phyloP scores from a whole-genome alignment of 1,140 invertebrate genomes.

The Achroia grisella region DNA sequence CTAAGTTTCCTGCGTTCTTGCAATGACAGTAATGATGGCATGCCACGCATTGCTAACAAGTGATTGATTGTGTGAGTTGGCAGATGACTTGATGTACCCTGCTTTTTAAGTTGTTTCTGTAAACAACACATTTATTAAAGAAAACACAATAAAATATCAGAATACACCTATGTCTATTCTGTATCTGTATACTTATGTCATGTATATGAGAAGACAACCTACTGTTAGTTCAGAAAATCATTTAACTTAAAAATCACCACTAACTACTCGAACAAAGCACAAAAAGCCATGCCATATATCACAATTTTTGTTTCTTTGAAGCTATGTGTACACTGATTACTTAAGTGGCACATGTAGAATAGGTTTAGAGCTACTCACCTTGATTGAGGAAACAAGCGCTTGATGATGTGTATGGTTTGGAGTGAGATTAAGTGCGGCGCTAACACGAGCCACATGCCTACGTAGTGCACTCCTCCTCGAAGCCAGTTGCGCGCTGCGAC shows the following conservation, averaged over 20 bases:
- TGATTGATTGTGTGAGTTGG: conserved; percentile 52
- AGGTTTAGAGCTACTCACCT: conserved; percentile 20
- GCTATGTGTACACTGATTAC: too few species aligned
- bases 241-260: too few species aligned
- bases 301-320: too few species aligned
- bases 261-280: too few species aligned
- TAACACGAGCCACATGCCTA: conserved; percentile 68
- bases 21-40: conserved; percentile 49
- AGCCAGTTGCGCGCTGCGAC: conserved; percentile 68
- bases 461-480: conserved; percentile 73
- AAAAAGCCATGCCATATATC: too few species aligned
- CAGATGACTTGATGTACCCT: conserved; percentile 34
- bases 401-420: conserved; percentile 34
- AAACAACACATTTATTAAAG: conserved; percentile 13
- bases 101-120: conserved; percentile 51
- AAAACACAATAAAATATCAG: too few species aligned
- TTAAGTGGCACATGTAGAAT: too few species aligned
- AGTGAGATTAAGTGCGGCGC: conserved; percentile 44
- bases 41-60: conserved; percentile 52
- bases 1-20: conserved; percentile 62
- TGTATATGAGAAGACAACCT: too few species aligned
- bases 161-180: too few species aligned
- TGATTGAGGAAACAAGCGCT: conserved; percentile 40
- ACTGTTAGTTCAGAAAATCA: too few species aligned
- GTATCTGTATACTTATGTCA: too few species aligned